Evolutionary conservation across 2,888 invertebrate genomes (phyloP).

Genomic region (Helicoverpa assulta): DNA sequence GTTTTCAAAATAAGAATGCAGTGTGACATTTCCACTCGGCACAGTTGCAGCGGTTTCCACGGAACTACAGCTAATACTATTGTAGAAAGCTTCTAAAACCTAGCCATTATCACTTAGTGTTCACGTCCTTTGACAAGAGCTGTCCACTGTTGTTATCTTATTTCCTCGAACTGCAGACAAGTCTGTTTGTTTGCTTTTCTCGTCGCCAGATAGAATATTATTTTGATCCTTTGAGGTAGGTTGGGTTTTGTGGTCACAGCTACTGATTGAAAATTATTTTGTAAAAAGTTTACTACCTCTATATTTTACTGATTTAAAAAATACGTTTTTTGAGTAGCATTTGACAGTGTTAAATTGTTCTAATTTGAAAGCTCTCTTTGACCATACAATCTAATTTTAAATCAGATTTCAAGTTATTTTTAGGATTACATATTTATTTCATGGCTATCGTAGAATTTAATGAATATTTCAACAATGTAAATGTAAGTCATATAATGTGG

Average conservation of each 20-base stretch:
- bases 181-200: slow-evolving; percentile 26
- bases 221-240: neutral
- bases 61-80: slow-evolving; percentile 17
- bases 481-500: too few species aligned
- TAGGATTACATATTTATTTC: slow-evolving; percentile 33
- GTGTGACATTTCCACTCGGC: neutral
- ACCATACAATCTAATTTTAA: slow-evolving; percentile 1
- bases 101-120: slow-evolving; percentile 36
- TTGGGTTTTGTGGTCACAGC: neutral
- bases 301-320: too few species aligned
- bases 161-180: slow-evolving; percentile 31
- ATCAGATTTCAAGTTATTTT: slow-evolving; percentile 27
- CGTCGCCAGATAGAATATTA: slow-evolving; percentile 11
- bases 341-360: too few species aligned
- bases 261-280: too few species aligned
- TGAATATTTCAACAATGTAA: neutral
- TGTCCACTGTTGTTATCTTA: slow-evolving; percentile 40
- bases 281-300: too few species aligned
- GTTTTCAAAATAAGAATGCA: neutral
- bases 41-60: neutral
- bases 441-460: slow-evolving; percentile 31
- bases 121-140: slow-evolving; percentile 44
- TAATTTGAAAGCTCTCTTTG: too few species aligned
- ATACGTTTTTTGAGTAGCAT: too few species aligned
- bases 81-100: slow-evolving; percentile 36